Conservation (phyloP, 2,888 invertebrate genomes). For the Marasmarcha lunaedactyla region DNA sequence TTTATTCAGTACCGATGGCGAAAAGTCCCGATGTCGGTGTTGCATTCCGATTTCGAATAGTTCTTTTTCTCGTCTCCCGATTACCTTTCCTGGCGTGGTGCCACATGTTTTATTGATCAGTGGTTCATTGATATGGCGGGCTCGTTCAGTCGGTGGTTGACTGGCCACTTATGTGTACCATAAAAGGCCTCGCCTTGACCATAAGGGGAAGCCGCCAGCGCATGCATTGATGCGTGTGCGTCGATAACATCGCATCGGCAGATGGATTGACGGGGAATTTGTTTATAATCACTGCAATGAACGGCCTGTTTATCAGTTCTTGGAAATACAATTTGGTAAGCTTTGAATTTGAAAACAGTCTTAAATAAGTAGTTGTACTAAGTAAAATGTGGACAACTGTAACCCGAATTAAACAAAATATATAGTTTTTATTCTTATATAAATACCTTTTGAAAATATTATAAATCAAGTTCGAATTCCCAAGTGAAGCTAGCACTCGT, state of each 20-base stretch:
- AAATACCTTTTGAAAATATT: no score
- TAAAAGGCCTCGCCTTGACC: conserved; percentile 67
- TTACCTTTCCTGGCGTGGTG: conserved; percentile 65
- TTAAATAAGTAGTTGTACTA: no score
- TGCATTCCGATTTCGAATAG: conserved; percentile 59
- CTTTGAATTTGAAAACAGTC: no score
- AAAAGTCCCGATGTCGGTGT: conserved; percentile 56
- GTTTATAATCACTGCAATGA: background rate
- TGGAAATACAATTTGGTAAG: background rate
- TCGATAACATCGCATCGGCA: conserved; percentile 50
- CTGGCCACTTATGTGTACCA: conserved; percentile 66
- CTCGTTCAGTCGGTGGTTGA: conserved; percentile 67
- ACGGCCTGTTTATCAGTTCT: background rate
- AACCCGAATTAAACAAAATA: no score
- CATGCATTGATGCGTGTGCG: conserved; percentile 65
- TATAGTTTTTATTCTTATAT: no score
- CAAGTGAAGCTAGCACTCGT: no score
- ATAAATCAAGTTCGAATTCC: no score
- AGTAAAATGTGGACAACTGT: no score
- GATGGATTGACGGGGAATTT: conserved; percentile 33
- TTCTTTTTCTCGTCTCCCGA: conserved; percentile 65
- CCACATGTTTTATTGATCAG: conserved; percentile 70
- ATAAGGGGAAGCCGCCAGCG: conserved; percentile 60
- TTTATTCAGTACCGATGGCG: conserved; percentile 55
- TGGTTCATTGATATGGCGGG: conserved; percentile 68